Evolutionary conservation across 2,888 invertebrate genomes (phyloP).

Genomic region (Sialis fuliginosa): DNA sequence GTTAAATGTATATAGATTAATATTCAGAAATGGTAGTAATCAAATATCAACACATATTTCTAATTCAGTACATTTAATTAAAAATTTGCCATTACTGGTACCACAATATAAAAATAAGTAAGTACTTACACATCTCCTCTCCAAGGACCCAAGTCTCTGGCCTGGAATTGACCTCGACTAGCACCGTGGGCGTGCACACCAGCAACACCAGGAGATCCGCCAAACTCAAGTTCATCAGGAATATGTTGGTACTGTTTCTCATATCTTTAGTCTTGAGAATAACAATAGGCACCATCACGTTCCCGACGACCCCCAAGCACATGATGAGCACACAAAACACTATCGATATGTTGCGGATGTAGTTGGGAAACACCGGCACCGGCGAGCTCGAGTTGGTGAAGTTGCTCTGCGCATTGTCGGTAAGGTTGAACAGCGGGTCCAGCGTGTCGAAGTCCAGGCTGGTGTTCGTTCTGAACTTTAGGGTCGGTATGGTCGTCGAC

Average conservation of each 20-base stretch:
- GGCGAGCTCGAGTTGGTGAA: not conserved
- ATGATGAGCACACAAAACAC: slow-evolving; percentile 75
- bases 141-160: slow-evolving; percentile 90
- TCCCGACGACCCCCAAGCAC: slow-evolving; percentile 79
- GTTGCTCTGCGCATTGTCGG: not conserved
- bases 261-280: slow-evolving; percentile 84
- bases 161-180: slow-evolving; percentile 83
- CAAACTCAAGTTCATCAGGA: slow-evolving; percentile 81
- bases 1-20: no score
- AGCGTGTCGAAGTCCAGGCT: not conserved
- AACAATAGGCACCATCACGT: slow-evolving; percentile 85
- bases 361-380: slow-evolving; percentile 46
- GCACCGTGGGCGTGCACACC: slow-evolving; percentile 81
- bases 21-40: no score
- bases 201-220: slow-evolving; percentile 83
- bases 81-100: no score
- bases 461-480: not conserved
- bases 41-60: no score
- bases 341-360: slow-evolving; percentile 78
- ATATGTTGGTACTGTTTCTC: slow-evolving; percentile 89
- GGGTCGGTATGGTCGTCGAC: not conserved
- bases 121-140: slow-evolving; percentile 78
- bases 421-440: not conserved
- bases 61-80: no score
- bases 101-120: not conserved